Evolutionary conservation across 2,888 invertebrate genomes (phyloP), one percentile per base, ranked within the genome.

Genomic region (Leucoptera coffeella): DNA sequence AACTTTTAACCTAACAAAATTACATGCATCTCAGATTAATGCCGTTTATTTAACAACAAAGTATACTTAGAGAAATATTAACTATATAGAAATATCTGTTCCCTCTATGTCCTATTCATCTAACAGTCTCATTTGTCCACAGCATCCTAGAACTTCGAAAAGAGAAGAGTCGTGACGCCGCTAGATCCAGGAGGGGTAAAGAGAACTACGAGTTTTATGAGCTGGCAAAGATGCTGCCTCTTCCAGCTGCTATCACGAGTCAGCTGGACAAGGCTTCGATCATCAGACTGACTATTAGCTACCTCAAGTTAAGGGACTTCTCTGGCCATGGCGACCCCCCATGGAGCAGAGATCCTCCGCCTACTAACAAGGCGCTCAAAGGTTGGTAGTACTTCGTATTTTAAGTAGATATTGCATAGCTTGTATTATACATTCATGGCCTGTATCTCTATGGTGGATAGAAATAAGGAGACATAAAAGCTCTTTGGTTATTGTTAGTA

Each of bases 151-250:
- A 93, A 62, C 73, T 93, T 33, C 79, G 93, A 37, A 93, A 93
- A 72, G 93, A 93, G 61, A 93, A 93, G 58, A 91, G 90, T 38
- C 71, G 93, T 43, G 93, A 93, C 55, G 93, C 93, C 22, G 94
- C 94, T 4, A 74, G 93, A 34, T 91, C 91, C 8, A 74, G 94
- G 27, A 77, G 94, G 20, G 92, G 93, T 32, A 92, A 93, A 49
- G 95, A 95, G 59, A 95, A 95, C 72, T 91, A 85, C 56, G 94
- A 95, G 74, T 95, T 94, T 72, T 92, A 93, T 64, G 92, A 93
- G 73, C 74, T 95, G 53, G 93, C 94, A 35, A 92, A 88, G 77
- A 92, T 87, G 93, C 76, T 87, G 59, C 94, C 89, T 14, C 77
- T 86, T 38, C 91, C 85, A 12, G 86, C 90, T 15, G 91, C 91